These are phyloP conservation scores for Caenorhabditis macrosperma DNA, from an alignment of 2,888 invertebrate genomes.

Conservation along the genomic window DNA sequence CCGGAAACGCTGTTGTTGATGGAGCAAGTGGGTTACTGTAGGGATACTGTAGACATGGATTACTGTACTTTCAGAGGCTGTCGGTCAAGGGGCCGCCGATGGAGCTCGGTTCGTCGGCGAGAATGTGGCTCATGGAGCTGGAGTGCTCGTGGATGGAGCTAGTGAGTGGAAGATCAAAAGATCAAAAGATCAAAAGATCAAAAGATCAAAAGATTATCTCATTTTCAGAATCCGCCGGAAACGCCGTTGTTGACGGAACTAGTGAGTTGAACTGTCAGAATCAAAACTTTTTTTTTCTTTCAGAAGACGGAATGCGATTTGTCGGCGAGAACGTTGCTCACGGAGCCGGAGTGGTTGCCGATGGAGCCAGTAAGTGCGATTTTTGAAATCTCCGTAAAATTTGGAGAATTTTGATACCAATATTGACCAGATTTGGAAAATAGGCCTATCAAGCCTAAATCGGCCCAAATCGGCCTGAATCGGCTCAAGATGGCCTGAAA, in stretches of 20 bases:
- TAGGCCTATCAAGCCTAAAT: background rate
- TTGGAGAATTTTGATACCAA: background rate
- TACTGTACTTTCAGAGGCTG: no score
- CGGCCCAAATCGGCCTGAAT: background rate
- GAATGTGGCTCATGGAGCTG: slow-evolving; percentile 32
- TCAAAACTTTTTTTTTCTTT: no score
- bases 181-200: no score
- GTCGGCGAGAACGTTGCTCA: slow-evolving; percentile 5
- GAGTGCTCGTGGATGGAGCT: slow-evolving; percentile 29
- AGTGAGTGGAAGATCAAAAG: slow-evolving; percentile 6
- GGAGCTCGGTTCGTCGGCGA: slow-evolving; percentile 1
- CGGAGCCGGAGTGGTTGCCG: slow-evolving; percentile 19
- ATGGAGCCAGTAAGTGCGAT: slow-evolving; percentile 52
- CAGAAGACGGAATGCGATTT: slow-evolving; percentile 9
- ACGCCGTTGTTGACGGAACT: slow-evolving; percentile 18
- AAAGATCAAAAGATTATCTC: no score
- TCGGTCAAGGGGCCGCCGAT: no score
- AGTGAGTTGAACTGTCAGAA: no score
- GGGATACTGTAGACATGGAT: no score
- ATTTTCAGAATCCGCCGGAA: slow-evolving; percentile 3
- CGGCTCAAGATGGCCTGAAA: background rate
- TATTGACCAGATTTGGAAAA: background rate
- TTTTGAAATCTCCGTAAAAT: background rate
- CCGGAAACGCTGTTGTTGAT: slow-evolving; percentile 37
- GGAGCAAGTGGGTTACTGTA: no score